Base-by-base conservation (phyloP, 2,797 vertebrate species). In the Peromyscus nudipes region DNA sequence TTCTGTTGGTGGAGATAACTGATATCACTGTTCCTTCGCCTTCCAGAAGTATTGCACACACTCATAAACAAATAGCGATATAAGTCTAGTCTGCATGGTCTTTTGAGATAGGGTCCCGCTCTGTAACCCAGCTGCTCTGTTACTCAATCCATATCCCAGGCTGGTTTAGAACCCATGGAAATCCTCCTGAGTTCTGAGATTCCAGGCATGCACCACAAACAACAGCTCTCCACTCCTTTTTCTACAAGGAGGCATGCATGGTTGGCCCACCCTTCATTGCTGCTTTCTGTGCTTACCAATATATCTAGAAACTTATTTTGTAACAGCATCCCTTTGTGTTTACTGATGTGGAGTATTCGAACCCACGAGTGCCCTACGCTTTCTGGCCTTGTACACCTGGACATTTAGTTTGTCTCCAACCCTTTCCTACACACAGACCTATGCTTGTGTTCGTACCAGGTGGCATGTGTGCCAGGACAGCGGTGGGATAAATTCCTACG, bases 221-320 rank as follows among this genome's bases (percentile, higher is more conserved):
- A 40, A 6, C n/a, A 43, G 25, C 11, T 90, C 4, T 90, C 88
- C 10, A 49, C 57, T 65, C 57, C 40, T 8, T 62, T 77, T 85
- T 88, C 84, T 17, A 69, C 29, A 64, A 91, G n/a, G 46, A 81
- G 76, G 23, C 34, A 75, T n/a, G 14, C n/a, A 75, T 40, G 31
- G 62, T 13, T 92, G 73, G 71, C 14, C 75, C 64, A 64, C 27
- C 3, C 21, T 75, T 94, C 34, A 34, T 29, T 71, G 67, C 55
- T 92, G 64, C 31, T 37, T 75, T 91, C 71, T 89, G 27, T 8
- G 43, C 76, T 85, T 73, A 46, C 29, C 16, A 46, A 17, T 43
- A 11, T 57, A 65, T 89, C 73, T 91, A 69, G 76, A 64, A 73
- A 95, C 88, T 17, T 69, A 75, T 94, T 91, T 46, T 25, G 8